Base-by-base conservation (phyloP, 2,113 vertebrate species). In the Misgurnus anguillicaudatus region DNA sequence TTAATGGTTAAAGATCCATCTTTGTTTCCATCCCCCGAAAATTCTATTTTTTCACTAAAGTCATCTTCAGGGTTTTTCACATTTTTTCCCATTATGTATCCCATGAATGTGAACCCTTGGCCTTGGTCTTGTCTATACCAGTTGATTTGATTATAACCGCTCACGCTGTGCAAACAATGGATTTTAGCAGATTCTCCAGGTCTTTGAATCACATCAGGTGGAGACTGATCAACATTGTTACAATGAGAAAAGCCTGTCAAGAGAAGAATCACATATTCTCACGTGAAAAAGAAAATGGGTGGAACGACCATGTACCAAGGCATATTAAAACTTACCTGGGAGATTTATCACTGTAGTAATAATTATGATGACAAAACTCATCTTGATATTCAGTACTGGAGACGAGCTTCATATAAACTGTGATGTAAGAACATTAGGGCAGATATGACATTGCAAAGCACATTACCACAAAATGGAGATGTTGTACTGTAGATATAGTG, bases 41-140 rank as follows among this genome's bases (percentile, higher is more conserved):
- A 51, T 0, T 67, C n/a, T 19, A 75, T 66, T 68, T 68, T 47
- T 0, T 47, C 5, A 0, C 3, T 5, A 4, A 75, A 75, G 4
- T 66, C 38, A 2, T 60, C 24, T 69, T 81, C 79, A n/a, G 2
- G 0, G 2, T 14, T 66, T 9, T 5, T 5, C 3, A 53, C n/a
- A n/a, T n/a, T n/a, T n/a, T n/a, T n/a, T n/a, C n/a, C n/a, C n/a
- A n/a, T n/a, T n/a, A n/a, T n/a, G 21, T 81, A 55, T 31, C 79
- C 79, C 55, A 81, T 76, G 9, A 61, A 62, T 67, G 41, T 68
- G 11, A 76, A 21, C 2, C 2, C 19, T 6, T 57, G 6, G 0
- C 5, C 65, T 14, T 55, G 39, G 5, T 41, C 41, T 10, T 75
- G 80, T 45, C 48, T 66, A 55, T 81, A 81, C 80, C 80, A 81